These are phyloP conservation scores for Drosophila pseudoobscura DNA, from an alignment of 1,140 invertebrate species.

Conservation along the genomic window DNA sequence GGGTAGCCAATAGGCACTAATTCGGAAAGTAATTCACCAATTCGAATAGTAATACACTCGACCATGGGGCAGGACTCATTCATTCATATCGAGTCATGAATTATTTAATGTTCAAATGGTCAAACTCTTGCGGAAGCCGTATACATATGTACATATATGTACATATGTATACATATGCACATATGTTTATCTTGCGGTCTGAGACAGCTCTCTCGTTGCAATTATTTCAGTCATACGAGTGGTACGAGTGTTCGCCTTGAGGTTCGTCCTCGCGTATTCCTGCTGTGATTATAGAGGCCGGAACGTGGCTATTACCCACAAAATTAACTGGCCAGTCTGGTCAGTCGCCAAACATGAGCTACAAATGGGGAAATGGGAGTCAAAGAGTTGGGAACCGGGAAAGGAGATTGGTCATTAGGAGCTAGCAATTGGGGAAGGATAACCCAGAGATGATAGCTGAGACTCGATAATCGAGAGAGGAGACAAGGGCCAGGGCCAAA, in stretches of 20 bases:
- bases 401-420: background rate
- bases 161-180: too few relatives aligned
- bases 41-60: conserved; percentile 29
- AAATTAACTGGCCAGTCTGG: conserved; percentile 65
- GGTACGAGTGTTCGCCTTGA: too few relatives aligned
- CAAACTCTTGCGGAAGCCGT: conserved; percentile 54
- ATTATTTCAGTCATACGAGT: conserved; percentile 43
- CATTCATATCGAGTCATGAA: too few relatives aligned
- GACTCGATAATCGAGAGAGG: background rate
- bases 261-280: background rate
- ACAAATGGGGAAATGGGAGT: conserved; percentile 45
- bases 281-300: conserved; percentile 56
- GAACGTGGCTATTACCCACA: conserved; percentile 75
- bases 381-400: background rate
- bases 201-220: conserved; percentile 14
- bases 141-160: conserved; percentile 23
- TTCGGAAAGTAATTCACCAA: background rate
- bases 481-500: conserved; percentile 26
- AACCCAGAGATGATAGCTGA: too few relatives aligned
- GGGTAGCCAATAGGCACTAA: background rate
- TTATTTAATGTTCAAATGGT: conserved; percentile 26
- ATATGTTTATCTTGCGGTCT: too few relatives aligned
- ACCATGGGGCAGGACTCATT: background rate
- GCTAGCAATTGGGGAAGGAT: too few relatives aligned
- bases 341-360: conserved; percentile 40